These are phyloP conservation scores for Esox masquinongy DNA, from an alignment of 2,797 vertebrate genomes.

Conservation along the genomic window DNA sequence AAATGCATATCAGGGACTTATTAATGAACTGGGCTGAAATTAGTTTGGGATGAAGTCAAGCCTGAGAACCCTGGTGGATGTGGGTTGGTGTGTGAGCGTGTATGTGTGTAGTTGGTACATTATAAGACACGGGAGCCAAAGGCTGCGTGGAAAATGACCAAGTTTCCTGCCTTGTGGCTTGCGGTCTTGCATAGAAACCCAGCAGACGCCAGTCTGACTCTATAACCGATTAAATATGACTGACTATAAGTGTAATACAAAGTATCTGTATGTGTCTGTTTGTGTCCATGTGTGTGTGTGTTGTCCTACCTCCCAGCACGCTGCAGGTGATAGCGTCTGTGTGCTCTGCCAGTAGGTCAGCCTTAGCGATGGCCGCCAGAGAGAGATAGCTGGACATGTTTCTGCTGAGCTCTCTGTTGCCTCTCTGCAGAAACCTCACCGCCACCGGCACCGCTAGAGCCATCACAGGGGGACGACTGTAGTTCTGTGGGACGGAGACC, in stretches of 20 bases:
- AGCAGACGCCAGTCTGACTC: background rate
- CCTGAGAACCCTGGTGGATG: background rate
- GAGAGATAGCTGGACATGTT: conserved; percentile 96
- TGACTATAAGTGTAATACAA: background rate
- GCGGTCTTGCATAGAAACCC: too few species aligned
- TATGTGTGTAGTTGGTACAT: background rate
- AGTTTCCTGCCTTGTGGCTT: background rate
- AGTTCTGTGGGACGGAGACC: conserved; percentile 79
- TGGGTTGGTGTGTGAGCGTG: background rate
- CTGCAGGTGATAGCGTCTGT: conserved; percentile 85
- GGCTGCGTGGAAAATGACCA: background rate
- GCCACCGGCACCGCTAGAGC: conserved; percentile 90
- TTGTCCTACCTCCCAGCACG: conserved; percentile 85
- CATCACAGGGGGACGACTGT: conserved; percentile 87
- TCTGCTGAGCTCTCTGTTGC: conserved; percentile 87
- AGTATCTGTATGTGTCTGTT: background rate
- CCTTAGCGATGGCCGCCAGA: conserved; percentile 87
- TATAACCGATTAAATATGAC: background rate
- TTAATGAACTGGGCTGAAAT: background rate
- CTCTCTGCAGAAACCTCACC: conserved; percentile 88
- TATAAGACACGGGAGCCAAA: background rate
- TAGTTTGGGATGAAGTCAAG: too few species aligned
- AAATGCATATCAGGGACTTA: background rate
- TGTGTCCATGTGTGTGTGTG: background rate
- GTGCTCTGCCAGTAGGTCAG: conserved; percentile 88